Percentiles rank a stretch among this genome's conserved stretches.
Evolutionary conservation across 2,113 vertebrate genomes (phyloP).

Genomic region (Callionymus lyra): DNA sequence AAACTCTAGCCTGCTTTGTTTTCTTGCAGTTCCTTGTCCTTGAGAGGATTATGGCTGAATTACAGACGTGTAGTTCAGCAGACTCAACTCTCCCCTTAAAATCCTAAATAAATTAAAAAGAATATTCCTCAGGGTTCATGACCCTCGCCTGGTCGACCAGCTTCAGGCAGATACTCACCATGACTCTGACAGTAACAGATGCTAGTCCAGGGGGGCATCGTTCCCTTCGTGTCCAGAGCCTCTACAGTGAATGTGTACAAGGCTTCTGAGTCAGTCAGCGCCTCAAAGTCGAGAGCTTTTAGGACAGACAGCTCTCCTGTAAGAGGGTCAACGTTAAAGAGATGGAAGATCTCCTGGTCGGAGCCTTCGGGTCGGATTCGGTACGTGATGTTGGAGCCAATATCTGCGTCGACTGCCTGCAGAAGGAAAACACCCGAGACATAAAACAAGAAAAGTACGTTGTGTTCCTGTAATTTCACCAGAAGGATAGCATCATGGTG

Average conservation of each 20-base stretch:
- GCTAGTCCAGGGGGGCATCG: slow-evolving; percentile 80
- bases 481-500: too few species aligned
- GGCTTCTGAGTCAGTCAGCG: slow-evolving; percentile 66
- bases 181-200: slow-evolving; percentile 46
- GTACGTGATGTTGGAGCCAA: slow-evolving; percentile 81
- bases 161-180: slow-evolving; percentile 28
- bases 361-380: slow-evolving; percentile 67
- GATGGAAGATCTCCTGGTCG: slow-evolving; percentile 53
- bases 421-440: slow-evolving; percentile 3
- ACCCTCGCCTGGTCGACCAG: too few species aligned
- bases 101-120: neutral
- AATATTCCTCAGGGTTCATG: neutral
- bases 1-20: too few species aligned
- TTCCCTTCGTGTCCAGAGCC: slow-evolving; percentile 76
- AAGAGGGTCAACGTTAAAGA: slow-evolving; percentile 75
- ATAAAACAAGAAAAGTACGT: slow-evolving; percentile 1
- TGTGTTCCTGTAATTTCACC: too few species aligned
- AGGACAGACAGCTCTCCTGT: slow-evolving; percentile 78
- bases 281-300: slow-evolving; percentile 83
- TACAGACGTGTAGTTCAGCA: too few species aligned
- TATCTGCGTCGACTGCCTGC: slow-evolving; percentile 84
- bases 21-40: too few species aligned
- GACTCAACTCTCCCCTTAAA: too few species aligned
- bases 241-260: slow-evolving; percentile 83
- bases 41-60: too few species aligned